Evolutionary conservation across 2,113 vertebrate genomes (phyloP), one percentile per base, ranked within the genome.

Genomic region (Archilochus colubris): DNA sequence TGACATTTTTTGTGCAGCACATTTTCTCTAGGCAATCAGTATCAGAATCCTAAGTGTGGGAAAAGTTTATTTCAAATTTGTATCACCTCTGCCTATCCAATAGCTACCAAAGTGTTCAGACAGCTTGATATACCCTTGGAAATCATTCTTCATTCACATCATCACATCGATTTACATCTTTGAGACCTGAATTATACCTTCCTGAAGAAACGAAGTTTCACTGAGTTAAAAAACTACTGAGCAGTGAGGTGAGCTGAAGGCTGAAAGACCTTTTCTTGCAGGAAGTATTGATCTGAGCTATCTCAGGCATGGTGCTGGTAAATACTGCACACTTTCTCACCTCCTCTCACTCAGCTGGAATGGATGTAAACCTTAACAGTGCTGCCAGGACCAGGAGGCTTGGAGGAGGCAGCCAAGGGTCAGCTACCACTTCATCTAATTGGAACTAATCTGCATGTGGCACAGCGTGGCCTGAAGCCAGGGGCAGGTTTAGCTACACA

Each of bases 381-480:
- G 20, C 75, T 86, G 88, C 64, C 61, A 76, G 62, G 55, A 86
- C 64, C 33, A 73, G 23, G n/a, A 94, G 64, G 62, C 89, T 93
- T 58, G 87, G 43, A 87, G 58, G 76, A 93, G 85, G 89, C 85
- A 96, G 94, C 93, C 87, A 92, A 91, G 77, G 91, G 89, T 94
- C 95, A 95, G 72, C 84, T 80, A 91, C 79, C n/a, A 54, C 74
- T 91, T 82, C 91, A 94, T n/a, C 82, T 92, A 88, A 93, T 85
- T 94, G 82, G 84, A 91, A 82, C 78, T 86, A 93, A 93, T 94
- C 75, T 81, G 55, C 63, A 63, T 51, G 87, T 81, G 68, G 78
- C 75, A 93, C 87, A 86, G 75, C 14, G 33, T 63, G 75, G 72
- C 67, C 55, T 73, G 33, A 77, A 79, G 91, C 91, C 95, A 88